Evolutionary conservation across 2,113 vertebrate genomes (phyloP).

Genomic region (Acinonyx jubatus): DNA sequence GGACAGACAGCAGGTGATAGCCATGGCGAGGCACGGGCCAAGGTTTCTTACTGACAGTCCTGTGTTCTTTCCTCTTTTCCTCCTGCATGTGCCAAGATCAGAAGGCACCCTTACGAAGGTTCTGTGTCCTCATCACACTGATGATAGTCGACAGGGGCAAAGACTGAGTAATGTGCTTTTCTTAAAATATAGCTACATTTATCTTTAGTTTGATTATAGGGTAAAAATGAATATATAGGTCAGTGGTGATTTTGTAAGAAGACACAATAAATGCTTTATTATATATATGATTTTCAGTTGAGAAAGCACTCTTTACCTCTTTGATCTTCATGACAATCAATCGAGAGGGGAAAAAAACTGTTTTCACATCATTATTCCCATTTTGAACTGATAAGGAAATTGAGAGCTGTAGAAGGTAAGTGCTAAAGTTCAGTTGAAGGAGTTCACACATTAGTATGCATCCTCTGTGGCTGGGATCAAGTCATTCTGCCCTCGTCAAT

Average conservation of each 20-base stretch:
- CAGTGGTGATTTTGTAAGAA: neutral
- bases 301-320: neutral
- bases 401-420: neutral
- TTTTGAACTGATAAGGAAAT: neutral
- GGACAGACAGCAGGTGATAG: neutral
- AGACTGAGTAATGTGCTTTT: neutral
- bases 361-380: neutral
- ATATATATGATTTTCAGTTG: neutral
- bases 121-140: neutral
- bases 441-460: neutral
- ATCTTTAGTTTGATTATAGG: neutral
- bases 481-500: neutral
- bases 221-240: neutral
- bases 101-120: neutral
- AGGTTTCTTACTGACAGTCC: neutral
- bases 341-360: neutral
- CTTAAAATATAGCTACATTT: neutral
- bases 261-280: neutral
- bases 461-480: neutral
- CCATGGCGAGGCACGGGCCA: neutral
- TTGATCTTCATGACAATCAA: neutral
- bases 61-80: neutral
- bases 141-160: neutral
- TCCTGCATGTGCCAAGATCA: neutral
- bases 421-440: neutral